Conservation (phyloP, 1,140 invertebrate species). For the Bombus consobrinus region DNA sequence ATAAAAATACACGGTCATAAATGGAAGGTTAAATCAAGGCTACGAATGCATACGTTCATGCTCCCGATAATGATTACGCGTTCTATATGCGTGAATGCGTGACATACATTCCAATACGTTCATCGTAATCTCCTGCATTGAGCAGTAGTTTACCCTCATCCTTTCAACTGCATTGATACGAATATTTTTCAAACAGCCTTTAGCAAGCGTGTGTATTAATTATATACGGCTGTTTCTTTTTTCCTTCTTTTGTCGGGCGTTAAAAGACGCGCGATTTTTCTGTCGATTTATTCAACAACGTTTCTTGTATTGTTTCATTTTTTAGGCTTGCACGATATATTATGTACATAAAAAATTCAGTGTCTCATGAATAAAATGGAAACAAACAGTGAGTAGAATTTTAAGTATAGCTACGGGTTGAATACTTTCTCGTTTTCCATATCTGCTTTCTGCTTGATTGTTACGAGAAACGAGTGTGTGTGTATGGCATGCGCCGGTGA, state of each 20-base stretch:
- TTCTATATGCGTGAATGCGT: slow-evolving; percentile 40
- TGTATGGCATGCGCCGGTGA: too few relatives aligned
- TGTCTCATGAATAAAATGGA: neutral
- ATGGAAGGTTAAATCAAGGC: slow-evolving; percentile 43
- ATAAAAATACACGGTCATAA: slow-evolving; percentile 6
- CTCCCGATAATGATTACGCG: slow-evolving; percentile 43
- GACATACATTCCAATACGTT: slow-evolving; percentile 45
- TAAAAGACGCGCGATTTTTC: neutral
- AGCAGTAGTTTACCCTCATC: neutral
- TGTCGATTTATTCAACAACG: neutral
- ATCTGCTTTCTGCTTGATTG: too few relatives aligned
- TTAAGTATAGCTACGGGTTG: too few relatives aligned
- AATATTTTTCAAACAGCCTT: neutral
- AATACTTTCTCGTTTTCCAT: too few relatives aligned
- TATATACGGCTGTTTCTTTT: neutral
- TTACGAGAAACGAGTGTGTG: too few relatives aligned
- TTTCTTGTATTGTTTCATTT: neutral
- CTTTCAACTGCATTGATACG: neutral
- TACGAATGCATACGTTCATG: slow-evolving; percentile 22
- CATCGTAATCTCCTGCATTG: neutral
- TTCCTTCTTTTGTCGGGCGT: neutral
- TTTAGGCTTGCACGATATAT: neutral
- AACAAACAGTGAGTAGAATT: too few relatives aligned
- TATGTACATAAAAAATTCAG: too few relatives aligned
- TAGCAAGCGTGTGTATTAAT: neutral